Percentiles rank a stretch among this genome's conserved stretches.
phyloP scores from a whole-genome alignment of 2,888 invertebrate species.

The Pseudanteris insignis region DNA sequence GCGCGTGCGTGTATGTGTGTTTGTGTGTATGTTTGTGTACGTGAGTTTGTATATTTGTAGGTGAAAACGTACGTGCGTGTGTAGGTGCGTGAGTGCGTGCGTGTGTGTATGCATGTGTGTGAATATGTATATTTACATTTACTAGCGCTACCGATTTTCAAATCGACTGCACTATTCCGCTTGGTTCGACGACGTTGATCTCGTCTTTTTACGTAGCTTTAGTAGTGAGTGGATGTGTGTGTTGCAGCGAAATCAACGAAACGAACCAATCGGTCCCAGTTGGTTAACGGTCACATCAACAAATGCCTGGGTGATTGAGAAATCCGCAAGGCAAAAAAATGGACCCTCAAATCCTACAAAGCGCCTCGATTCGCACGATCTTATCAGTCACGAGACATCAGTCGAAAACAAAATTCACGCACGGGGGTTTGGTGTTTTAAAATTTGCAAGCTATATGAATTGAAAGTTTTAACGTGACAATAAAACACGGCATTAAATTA shows the following conservation, averaged over 20 bases:
- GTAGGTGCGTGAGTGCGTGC: too few relatives aligned
- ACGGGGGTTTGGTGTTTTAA: too few relatives aligned
- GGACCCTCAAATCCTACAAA: slow-evolving; percentile 35
- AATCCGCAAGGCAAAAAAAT: slow-evolving; percentile 46
- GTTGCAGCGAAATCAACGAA: slow-evolving; percentile 55
- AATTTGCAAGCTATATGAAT: too few relatives aligned
- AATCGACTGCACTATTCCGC: slow-evolving; percentile 26
- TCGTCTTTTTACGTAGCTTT: slow-evolving; percentile 49
- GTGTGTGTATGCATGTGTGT: slow-evolving; percentile 20
- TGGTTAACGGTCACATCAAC: slow-evolving; percentile 60
- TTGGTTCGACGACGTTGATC: slow-evolving; percentile 54
- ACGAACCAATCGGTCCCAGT: slow-evolving; percentile 61
- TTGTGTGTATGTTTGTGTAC: too few relatives aligned
- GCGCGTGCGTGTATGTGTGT: too few relatives aligned
- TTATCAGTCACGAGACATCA: slow-evolving; percentile 39
- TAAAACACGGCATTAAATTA: slow-evolving; percentile 24
- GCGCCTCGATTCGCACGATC: slow-evolving; percentile 39
- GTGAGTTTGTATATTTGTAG: too few relatives aligned
- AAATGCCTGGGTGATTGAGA: slow-evolving; percentile 64
- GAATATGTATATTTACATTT: slow-evolving; percentile 29
- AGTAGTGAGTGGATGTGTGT: slow-evolving; percentile 65
- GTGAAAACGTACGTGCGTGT: too few relatives aligned
- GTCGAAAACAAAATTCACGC: slow-evolving; percentile 36
- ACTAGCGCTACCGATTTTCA: slow-evolving; percentile 43
- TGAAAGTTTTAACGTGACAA: too few relatives aligned